Percentiles rank a stretch among this genome's conserved stretches.
These are phyloP conservation scores for Drosophila takahashii DNA, from an alignment of 1,140 invertebrate genomes.

Conservation along the genomic window DNA sequence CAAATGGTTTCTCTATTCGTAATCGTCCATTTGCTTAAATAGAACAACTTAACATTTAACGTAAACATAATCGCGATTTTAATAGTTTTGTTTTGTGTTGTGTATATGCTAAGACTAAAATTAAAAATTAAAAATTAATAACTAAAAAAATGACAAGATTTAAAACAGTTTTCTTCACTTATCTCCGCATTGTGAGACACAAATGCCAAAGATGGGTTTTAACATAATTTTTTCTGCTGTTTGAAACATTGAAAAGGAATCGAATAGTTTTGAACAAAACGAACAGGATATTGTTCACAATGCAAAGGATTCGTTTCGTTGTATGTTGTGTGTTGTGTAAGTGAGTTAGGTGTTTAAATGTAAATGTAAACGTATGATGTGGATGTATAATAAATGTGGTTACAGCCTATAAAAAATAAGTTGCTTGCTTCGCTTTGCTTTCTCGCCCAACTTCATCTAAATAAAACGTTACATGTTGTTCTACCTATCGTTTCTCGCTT, in stretches of 20 bases:
- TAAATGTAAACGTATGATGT: not conserved
- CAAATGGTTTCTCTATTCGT: conserved; percentile 15
- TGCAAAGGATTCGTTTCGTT: conserved; percentile 49
- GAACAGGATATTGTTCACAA: conserved; percentile 20
- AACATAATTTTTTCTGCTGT: conserved; percentile 21
- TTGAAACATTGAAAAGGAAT: conserved; percentile 48
- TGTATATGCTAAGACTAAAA: conserved; percentile 10
- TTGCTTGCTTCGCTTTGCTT: conserved; percentile 36
- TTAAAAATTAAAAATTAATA: conserved; percentile 15
- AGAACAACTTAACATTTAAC: conserved; percentile 32
- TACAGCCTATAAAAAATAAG: conserved; percentile 55
- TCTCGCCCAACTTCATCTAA: conserved; percentile 24
- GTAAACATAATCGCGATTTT: conserved; percentile 17
- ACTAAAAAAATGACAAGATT: conserved; percentile 52
- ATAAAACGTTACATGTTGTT: conserved; percentile 32
- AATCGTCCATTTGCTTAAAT: not conserved
- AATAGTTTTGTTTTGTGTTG: conserved; percentile 13
- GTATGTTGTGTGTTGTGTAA: conserved; percentile 31
- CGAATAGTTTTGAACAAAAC: conserved; percentile 25
- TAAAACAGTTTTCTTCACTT: conserved; percentile 42
- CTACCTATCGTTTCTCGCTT: not conserved
- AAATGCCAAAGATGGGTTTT: conserved; percentile 6
- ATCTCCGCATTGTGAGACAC: conserved; percentile 15
- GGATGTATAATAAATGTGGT: conserved; percentile 47
- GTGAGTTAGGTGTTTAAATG: conserved; percentile 15